Conservation (phyloP, 2,797 vertebrate genomes). For the Podargus strigoides region DNA sequence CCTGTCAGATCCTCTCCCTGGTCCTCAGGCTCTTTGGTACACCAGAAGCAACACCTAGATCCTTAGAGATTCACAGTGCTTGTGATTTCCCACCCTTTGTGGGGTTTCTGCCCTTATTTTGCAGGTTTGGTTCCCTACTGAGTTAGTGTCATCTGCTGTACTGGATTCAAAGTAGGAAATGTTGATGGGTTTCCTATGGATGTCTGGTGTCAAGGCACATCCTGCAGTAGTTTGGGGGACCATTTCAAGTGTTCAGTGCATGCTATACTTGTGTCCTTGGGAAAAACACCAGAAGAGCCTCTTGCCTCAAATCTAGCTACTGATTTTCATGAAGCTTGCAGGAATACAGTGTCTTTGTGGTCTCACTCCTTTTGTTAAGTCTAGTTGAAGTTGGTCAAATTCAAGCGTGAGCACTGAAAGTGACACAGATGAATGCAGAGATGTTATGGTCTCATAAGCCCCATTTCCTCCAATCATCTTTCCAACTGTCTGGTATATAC, state of each 20-base stretch:
- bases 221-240: not conserved
- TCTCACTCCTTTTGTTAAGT: not conserved
- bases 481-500: not conserved
- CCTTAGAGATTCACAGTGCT: not conserved
- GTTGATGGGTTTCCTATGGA: not conserved
- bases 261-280: not conserved
- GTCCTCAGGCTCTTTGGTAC: not conserved
- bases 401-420: not conserved
- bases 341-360: not conserved
- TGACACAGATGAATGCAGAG: not conserved
- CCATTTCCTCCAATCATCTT: not conserved
- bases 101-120: not conserved
- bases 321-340: not conserved
- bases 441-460: not conserved
- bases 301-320: not conserved
- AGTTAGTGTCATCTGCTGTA: not conserved
- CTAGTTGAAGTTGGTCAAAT: accelerated
- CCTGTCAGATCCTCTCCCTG: not conserved
- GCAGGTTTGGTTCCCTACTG: not conserved
- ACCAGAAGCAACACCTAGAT: not conserved
- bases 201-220: not conserved
- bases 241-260: not conserved
- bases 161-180: not conserved
- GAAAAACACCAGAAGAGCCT: not conserved
- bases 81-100: not conserved